Conservation (phyloP, 2,113 vertebrate species). For the Dromiciops gliroides region DNA sequence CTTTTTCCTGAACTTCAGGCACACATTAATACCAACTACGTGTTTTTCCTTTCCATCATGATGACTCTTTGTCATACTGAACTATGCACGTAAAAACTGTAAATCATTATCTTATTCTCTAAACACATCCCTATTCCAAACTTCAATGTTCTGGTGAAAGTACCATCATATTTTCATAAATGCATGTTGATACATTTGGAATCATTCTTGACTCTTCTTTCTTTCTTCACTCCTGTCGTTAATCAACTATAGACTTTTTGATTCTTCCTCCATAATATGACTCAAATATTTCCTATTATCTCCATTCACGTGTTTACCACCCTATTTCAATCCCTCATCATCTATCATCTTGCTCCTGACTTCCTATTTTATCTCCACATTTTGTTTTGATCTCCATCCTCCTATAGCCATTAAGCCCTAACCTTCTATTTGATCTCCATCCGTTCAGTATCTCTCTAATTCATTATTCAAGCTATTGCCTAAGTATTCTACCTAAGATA, state of each 20-base stretch:
- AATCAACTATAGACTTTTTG: not conserved
- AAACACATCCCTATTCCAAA: not conserved
- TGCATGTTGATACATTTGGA: not conserved
- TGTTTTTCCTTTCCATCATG: not conserved
- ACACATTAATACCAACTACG: not conserved
- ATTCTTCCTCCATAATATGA: not conserved
- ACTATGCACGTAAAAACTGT: not conserved
- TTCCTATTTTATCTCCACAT: not conserved
- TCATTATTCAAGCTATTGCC: not conserved
- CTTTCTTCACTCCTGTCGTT: not conserved
- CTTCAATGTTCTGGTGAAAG: not conserved
- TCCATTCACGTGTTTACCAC: not conserved
- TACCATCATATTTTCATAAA: not conserved
- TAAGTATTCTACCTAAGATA: not conserved
- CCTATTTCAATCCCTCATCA: not conserved
- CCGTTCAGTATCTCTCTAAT: not conserved
- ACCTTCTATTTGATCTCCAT: not conserved
- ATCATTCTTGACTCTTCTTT: not conserved
- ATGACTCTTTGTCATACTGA: not conserved
- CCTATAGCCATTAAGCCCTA: not conserved
- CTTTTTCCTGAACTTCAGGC: not conserved
- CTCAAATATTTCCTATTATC: not conserved
- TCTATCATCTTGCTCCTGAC: not conserved
- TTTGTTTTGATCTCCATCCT: not conserved
- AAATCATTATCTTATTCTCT: not conserved